phyloP scores from a whole-genome alignment of 2,888 invertebrate species.

The Falcaria lacertinaria region DNA sequence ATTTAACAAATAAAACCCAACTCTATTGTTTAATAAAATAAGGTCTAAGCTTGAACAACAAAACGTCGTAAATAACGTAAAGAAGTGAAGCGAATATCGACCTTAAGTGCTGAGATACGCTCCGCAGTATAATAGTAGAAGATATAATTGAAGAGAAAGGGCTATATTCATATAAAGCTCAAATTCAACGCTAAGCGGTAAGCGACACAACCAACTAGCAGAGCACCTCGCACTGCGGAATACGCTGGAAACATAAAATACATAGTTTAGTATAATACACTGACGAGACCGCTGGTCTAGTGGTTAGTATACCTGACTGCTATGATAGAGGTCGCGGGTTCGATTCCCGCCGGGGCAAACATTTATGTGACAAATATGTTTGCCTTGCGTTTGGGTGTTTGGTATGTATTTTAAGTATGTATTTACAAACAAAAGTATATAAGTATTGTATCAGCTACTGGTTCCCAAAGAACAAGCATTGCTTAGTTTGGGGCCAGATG shows the following conservation, averaged over 20 bases:
- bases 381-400: too few species aligned
- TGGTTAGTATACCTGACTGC: too few species aligned
- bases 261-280: neutral
- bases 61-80: neutral
- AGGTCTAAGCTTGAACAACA: too few species aligned
- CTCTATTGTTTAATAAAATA: neutral
- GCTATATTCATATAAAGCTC: constrained; percentile 44
- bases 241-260: constrained; percentile 41
- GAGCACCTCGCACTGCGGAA: constrained; percentile 64
- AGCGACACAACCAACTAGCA: constrained; percentile 68
- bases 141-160: constrained; percentile 31
- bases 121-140: constrained; percentile 12
- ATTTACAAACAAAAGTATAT: too few species aligned
- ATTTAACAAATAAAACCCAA: neutral
- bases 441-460: too few species aligned
- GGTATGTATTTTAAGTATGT: too few species aligned
- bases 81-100: constrained; percentile 14
- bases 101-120: constrained; percentile 14
- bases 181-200: constrained; percentile 43
- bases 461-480: too few species aligned
- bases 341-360: too few species aligned
- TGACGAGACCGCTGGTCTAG: too few species aligned
- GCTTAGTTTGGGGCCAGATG: too few species aligned
- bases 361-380: too few species aligned
- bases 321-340: too few species aligned